A percentile compares a stretch with the other conserved stretches of the same genome.
phyloP scores from a whole-genome alignment of 2,797 vertebrate genomes.

The Enteromius treurensis region DNA sequence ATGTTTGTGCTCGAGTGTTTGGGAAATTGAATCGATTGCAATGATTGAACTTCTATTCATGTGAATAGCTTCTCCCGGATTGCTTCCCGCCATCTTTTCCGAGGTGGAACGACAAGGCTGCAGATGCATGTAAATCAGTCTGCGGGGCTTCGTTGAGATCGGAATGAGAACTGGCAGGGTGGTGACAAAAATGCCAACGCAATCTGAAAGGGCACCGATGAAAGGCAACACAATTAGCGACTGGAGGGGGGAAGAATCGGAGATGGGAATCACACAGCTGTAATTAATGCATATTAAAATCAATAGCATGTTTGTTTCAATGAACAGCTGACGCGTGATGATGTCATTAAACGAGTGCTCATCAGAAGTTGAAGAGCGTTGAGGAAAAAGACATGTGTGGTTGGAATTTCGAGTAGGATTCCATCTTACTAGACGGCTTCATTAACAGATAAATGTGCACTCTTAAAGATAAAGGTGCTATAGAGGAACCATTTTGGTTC shows the following conservation, averaged over 20 bases:
- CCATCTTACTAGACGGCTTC: neutral
- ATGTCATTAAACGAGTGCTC: slow-evolving; percentile 19
- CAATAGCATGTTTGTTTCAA: slow-evolving; percentile 56
- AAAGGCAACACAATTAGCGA: slow-evolving; percentile 58
- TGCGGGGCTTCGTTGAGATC: slow-evolving; percentile 46
- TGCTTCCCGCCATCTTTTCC: slow-evolving; percentile 39
- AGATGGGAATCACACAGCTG: slow-evolving; percentile 36
- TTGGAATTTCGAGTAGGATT: neutral
- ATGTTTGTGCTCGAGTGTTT: slow-evolving; percentile 29
- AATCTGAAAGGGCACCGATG: slow-evolving; percentile 49
- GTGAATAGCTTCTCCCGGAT: slow-evolving; percentile 48
- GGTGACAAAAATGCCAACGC: slow-evolving; percentile 46
- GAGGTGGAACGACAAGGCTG: slow-evolving; percentile 27
- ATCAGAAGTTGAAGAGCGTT: neutral
- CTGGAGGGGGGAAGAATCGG: slow-evolving; percentile 13
- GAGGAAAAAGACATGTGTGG: neutral
- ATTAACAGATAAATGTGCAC: neutral
- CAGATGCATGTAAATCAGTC: slow-evolving; percentile 62
- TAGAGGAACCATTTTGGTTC: no score
- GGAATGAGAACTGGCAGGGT: slow-evolving; percentile 49
- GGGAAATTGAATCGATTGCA: slow-evolving; percentile 48
- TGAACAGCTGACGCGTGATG: slow-evolving; percentile 35
- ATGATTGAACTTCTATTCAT: slow-evolving; percentile 57
- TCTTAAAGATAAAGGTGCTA: no score
- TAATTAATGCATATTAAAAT: slow-evolving; percentile 60